A percentile compares a stretch with the other conserved stretches of the same genome.
These are phyloP conservation scores for Cacajao melanocephalus DNA, from an alignment of 2,797 vertebrate species.

Conservation along the genomic window DNA sequence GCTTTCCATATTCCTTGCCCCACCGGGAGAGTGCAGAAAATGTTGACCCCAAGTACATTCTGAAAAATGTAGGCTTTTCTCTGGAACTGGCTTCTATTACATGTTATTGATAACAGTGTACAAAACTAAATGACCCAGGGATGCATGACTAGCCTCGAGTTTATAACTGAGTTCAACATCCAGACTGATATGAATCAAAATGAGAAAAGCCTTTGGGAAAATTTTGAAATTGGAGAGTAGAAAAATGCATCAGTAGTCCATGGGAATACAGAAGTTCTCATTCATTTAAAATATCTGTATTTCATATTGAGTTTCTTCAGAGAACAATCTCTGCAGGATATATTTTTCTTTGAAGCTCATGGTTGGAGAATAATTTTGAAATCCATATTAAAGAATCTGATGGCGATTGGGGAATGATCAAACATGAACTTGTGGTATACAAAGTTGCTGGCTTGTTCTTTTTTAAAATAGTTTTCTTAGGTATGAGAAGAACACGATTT, in stretches of 20 bases:
- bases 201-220: constrained; percentile 16
- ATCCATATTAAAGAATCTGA: constrained; percentile 1
- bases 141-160: neutral
- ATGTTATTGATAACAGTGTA: constrained; percentile 42
- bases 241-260: neutral
- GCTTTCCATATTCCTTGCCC: neutral
- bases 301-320: constrained; percentile 51
- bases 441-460: neutral
- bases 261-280: constrained; percentile 42
- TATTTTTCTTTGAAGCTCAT: constrained; percentile 10
- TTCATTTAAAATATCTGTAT: constrained; percentile 52
- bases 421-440: neutral
- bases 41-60: neutral
- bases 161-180: constrained; percentile 43
- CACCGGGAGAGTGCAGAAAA: neutral
- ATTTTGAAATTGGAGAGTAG: constrained; percentile 57
- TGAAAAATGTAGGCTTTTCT: constrained; percentile 36
- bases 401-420: neutral
- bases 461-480: neutral
- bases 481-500: neutral
- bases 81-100: neutral
- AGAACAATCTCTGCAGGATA: neutral
- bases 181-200: neutral
- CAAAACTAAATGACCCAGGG: constrained; percentile 20
- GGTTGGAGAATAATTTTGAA: constrained; percentile 1